Conservation (phyloP, 2,113 vertebrate species). For the Willisornis vidua region DNA sequence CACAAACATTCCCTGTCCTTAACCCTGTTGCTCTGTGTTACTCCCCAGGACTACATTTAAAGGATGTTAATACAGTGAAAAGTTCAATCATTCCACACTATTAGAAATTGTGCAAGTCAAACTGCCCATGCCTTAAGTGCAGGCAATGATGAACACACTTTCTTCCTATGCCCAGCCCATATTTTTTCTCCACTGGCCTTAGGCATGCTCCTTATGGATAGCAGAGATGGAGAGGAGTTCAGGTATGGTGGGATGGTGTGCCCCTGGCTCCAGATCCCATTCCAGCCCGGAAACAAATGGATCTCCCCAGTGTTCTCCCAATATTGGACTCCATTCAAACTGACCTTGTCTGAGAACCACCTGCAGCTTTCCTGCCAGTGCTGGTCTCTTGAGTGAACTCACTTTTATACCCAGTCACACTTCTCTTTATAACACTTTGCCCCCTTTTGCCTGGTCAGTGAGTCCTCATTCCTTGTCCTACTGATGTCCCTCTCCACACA, state of each 20-base stretch:
- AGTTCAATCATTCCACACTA: not conserved
- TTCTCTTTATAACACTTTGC: not conserved
- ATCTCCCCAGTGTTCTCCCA: not conserved
- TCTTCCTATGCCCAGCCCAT: not conserved
- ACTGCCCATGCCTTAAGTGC: not conserved
- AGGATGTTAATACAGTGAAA: not conserved
- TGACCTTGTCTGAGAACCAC: not conserved
- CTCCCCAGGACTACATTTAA: not conserved
- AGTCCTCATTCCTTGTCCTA: not conserved
- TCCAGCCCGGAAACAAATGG: not conserved
- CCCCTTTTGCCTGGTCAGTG: not conserved
- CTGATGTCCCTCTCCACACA: not conserved
- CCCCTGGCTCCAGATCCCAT: not conserved
- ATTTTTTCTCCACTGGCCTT: not conserved
- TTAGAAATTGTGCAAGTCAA: not conserved
- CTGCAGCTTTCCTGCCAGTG: not conserved
- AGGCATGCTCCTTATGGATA: not conserved
- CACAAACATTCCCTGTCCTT: not conserved
- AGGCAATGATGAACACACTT: not conserved
- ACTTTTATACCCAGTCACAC: not conserved
- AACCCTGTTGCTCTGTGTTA: not conserved
- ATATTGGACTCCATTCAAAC: not conserved
- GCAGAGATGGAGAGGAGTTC: not conserved
- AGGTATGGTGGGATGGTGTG: not conserved
- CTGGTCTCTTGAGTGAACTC: not conserved